Percentiles rank a stretch among this genome's conserved stretches.
Evolutionary conservation across 2,888 invertebrate species (phyloP).

Genomic region (Philhelius pedissequus): DNA sequence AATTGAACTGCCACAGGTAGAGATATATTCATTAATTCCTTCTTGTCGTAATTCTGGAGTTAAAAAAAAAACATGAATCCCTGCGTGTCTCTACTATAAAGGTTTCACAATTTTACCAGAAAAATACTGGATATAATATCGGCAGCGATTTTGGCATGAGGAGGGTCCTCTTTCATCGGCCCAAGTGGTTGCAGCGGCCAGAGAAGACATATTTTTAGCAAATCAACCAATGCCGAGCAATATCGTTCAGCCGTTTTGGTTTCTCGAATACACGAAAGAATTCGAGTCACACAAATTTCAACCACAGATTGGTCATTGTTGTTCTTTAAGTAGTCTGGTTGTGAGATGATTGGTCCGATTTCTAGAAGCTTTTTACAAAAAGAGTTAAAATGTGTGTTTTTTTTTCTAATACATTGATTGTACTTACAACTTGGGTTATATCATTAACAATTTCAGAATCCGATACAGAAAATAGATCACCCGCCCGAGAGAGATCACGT

Average conservation of each 20-base stretch:
- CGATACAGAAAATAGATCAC: constrained; percentile 92
- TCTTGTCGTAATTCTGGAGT: constrained; percentile 82
- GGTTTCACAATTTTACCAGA: constrained; percentile 82
- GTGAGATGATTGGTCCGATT: constrained; percentile 89
- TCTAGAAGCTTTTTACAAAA: constrained; percentile 81
- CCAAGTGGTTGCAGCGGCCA: constrained; percentile 89
- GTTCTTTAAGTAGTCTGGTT: constrained; percentile 90
- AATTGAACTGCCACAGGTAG: constrained; percentile 95
- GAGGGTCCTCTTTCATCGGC: constrained; percentile 91
- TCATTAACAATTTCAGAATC: constrained; percentile 92
- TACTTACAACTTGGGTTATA: constrained; percentile 89
- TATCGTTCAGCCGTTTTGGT: constrained; percentile 91
- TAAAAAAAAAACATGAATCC: neutral
- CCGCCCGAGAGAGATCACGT: constrained; percentile 93
- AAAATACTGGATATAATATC: constrained; percentile 97
- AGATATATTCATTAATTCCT: constrained; percentile 82
- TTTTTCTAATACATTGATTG: neutral
- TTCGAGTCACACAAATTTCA: constrained; percentile 95
- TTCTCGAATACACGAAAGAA: constrained; percentile 94
- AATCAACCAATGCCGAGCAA: constrained; percentile 88
- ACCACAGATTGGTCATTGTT: constrained; percentile 96
- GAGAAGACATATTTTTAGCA: constrained; percentile 92
- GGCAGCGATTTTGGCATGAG: constrained; percentile 97
- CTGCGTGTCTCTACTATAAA: too few relatives aligned
- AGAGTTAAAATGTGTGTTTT: neutral